phyloP scores from a whole-genome alignment of 92 coral and sea anemone species.

The Plumapathes pennacea region DNA sequence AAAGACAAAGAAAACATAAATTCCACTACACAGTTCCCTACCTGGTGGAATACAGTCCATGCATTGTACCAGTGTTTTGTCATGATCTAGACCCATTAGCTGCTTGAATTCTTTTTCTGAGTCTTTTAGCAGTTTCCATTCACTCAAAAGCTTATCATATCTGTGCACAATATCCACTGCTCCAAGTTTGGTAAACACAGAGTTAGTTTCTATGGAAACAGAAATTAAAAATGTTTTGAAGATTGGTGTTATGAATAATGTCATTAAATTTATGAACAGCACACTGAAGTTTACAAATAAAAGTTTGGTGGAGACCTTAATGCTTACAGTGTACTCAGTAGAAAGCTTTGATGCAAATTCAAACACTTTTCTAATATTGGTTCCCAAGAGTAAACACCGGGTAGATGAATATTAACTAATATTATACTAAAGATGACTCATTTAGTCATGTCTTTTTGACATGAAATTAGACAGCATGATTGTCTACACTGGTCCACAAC shows the following conservation, averaged over 20 bases:
- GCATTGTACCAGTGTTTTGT: slow-evolving; percentile 76
- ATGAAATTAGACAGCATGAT: too few relatives aligned
- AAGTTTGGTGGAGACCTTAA: neutral
- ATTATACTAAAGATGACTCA: too few relatives aligned
- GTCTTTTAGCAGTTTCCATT: slow-evolving; percentile 90
- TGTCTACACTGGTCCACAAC: too few relatives aligned
- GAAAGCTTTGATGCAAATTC: too few relatives aligned
- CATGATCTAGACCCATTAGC: slow-evolving; percentile 85
- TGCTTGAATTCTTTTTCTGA: slow-evolving; percentile 80
- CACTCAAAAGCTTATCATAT: slow-evolving; percentile 73
- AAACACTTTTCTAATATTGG: too few relatives aligned
- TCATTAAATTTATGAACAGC: neutral
- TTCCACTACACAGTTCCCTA: slow-evolving; percentile 3
- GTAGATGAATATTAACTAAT: too few relatives aligned
- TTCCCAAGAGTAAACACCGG: too few relatives aligned
- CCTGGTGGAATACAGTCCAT: slow-evolving; percentile 91
- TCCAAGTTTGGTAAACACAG: slow-evolving; percentile 81
- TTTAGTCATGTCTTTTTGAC: too few relatives aligned
- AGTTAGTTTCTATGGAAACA: slow-evolving; percentile 71
- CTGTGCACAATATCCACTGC: slow-evolving; percentile 84
- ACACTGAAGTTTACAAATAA: neutral
- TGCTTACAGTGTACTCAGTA: neutral
- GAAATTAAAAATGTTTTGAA: neutral
- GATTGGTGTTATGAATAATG: neutral
- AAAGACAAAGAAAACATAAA: neutral